Percentiles rank a stretch among this genome's conserved stretches.
Evolutionary conservation across 2,797 vertebrate species (phyloP).

Genomic region (Platyrinchus mystaceus): DNA sequence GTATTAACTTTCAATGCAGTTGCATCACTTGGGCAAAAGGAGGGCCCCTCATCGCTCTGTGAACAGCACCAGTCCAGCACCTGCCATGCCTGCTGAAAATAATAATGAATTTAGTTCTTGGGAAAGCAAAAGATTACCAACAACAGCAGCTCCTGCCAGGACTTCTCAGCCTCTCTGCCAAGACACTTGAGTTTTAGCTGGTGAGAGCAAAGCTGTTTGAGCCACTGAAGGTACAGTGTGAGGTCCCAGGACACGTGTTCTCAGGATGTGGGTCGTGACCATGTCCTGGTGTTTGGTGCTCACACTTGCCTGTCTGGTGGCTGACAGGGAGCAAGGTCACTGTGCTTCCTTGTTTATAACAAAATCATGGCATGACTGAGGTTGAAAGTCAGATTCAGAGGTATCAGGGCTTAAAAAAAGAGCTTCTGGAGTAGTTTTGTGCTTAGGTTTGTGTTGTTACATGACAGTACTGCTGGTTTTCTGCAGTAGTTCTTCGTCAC

Average conservation of each 20-base stretch:
- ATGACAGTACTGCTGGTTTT: not conserved
- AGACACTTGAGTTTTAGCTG: not conserved
- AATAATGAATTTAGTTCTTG: slow-evolving; percentile 10
- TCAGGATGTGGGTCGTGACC: not conserved
- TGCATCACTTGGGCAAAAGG: not conserved
- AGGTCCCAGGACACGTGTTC: not conserved
- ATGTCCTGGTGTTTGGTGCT: not conserved
- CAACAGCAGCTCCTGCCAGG: not conserved
- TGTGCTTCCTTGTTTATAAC: not conserved
- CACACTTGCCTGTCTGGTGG: not conserved
- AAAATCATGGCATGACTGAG: not conserved
- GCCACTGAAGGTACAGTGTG: not conserved
- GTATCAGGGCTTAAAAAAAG: not conserved
- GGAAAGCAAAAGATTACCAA: slow-evolving; percentile 9
- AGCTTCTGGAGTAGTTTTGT: not conserved
- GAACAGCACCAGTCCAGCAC: not conserved
- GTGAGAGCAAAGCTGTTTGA: not conserved
- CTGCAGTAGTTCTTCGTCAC: slow-evolving; percentile 27
- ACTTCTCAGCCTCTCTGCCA: not conserved
- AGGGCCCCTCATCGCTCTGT: not conserved
- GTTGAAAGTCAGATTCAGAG: not conserved
- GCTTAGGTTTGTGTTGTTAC: not conserved
- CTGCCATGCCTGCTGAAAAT: slow-evolving; percentile 8
- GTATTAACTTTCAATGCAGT: not conserved
- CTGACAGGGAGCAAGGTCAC: not conserved